These are phyloP conservation scores for Hydrophis major DNA, from an alignment of 2,797 vertebrate species.

Conservation along the genomic window DNA sequence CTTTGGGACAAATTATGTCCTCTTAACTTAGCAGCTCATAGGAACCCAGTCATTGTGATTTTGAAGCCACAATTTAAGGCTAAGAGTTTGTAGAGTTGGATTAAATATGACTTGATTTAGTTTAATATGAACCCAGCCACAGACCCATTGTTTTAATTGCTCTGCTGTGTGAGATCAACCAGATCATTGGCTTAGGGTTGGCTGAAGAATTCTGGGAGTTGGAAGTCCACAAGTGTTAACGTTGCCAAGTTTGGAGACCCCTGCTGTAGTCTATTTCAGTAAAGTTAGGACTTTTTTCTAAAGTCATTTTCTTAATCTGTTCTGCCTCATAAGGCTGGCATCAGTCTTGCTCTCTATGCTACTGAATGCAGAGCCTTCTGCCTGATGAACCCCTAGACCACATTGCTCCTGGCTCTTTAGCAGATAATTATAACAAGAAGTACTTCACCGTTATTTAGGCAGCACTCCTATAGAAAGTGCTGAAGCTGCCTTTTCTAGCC, in stretches of 20 bases:
- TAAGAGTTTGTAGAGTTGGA: neutral
- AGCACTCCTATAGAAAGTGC: neutral
- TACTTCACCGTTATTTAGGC: neutral
- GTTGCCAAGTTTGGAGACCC: too few relatives aligned
- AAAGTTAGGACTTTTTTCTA: neutral
- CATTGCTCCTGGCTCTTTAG: neutral
- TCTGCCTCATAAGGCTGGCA: neutral
- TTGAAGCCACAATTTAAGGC: neutral
- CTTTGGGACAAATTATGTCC: neutral
- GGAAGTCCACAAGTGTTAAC: neutral
- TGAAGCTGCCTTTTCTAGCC: neutral
- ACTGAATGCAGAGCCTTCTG: neutral
- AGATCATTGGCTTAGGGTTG: neutral
- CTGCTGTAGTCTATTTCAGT: neutral
- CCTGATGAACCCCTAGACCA: neutral
- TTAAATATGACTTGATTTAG: neutral
- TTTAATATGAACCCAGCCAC: neutral
- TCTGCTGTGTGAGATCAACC: neutral
- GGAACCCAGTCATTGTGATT: neutral
- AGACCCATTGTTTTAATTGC: neutral
- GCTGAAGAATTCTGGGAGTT: neutral
- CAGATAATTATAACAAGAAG: neutral
- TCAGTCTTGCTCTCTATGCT: neutral
- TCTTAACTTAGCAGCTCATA: neutral
- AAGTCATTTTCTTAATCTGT: neutral